Percentiles rank a stretch among this genome's conserved stretches.
Evolutionary conservation across 1,140 invertebrate species (phyloP).

Genomic region (Eriocheir sinensis): DNA sequence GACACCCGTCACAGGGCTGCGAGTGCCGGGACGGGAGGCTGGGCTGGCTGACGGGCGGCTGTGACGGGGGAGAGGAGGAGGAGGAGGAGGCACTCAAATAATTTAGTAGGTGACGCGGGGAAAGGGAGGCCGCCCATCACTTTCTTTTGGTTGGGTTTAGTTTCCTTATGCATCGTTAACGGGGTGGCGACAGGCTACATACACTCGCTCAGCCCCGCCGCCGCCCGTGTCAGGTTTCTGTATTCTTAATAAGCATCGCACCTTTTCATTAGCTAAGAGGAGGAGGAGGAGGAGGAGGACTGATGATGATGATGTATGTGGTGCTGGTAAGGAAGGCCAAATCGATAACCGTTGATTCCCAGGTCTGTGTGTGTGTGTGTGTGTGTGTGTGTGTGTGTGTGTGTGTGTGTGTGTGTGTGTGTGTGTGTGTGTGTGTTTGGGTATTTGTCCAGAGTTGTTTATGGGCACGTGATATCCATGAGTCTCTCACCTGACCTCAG

Average conservation of each 20-base stretch:
- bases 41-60: neutral
- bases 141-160: neutral
- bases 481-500: too few relatives aligned
- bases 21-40: neutral
- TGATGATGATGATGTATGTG: too few relatives aligned
- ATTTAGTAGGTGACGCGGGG: neutral
- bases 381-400: too few relatives aligned
- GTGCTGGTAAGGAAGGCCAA: neutral
- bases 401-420: too few relatives aligned
- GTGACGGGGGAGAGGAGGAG: neutral
- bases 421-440: too few relatives aligned
- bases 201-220: neutral
- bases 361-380: neutral
- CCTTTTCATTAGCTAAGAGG: neutral
- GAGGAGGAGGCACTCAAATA: too few relatives aligned
- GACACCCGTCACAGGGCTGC: neutral
- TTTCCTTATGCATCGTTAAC: neutral
- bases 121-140: neutral
- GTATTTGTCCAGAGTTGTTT: too few relatives aligned
- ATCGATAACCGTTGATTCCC: neutral
- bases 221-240: neutral
- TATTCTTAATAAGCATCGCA: neutral
- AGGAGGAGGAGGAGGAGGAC: too few relatives aligned
- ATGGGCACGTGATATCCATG: too few relatives aligned
- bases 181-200: neutral